A percentile compares a stretch with the other conserved stretches of the same genome.
These are phyloP conservation scores for Himantopus leucocephalus DNA, from an alignment of 2,113 vertebrate species.

Conservation along the genomic window DNA sequence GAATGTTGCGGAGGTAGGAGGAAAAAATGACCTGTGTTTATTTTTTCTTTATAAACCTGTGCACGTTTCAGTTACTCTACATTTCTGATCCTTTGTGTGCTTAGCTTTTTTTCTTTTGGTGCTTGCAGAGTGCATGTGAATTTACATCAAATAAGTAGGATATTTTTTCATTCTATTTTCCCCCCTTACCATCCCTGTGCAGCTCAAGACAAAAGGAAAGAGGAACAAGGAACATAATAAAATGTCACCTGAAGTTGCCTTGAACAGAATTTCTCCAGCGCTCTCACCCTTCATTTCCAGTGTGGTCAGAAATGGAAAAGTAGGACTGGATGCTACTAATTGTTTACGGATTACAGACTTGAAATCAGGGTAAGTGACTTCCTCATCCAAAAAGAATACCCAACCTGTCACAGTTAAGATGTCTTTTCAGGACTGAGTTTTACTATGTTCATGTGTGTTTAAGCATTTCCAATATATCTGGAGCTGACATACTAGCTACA, in stretches of 20 bases:
- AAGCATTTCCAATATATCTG: neutral
- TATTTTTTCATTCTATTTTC: neutral
- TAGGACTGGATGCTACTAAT: slow-evolving; percentile 94
- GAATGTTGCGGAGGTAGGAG: neutral
- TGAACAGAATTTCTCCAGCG: slow-evolving; percentile 92
- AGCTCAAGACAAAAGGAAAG: slow-evolving; percentile 31
- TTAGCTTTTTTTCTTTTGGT: neutral
- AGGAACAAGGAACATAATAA: slow-evolving; percentile 67
- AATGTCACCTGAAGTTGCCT: slow-evolving; percentile 93
- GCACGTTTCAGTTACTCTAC: neutral
- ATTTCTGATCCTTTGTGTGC: accelerated
- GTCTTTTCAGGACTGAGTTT: neutral
- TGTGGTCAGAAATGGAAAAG: slow-evolving; percentile 92
- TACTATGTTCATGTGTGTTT: neutral
- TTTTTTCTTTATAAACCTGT: neutral
- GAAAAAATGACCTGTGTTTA: neutral
- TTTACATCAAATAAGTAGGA: neutral
- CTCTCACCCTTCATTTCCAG: slow-evolving; percentile 90
- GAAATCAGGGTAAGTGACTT: slow-evolving; percentile 89
- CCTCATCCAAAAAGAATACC: neutral
- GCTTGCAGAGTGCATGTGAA: neutral
- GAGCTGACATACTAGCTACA: neutral
- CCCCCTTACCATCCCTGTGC: neutral
- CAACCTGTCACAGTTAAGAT: neutral
- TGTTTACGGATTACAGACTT: slow-evolving; percentile 95